Conservation (phyloP, 2,113 vertebrate genomes). For the Myotis davidii region DNA sequence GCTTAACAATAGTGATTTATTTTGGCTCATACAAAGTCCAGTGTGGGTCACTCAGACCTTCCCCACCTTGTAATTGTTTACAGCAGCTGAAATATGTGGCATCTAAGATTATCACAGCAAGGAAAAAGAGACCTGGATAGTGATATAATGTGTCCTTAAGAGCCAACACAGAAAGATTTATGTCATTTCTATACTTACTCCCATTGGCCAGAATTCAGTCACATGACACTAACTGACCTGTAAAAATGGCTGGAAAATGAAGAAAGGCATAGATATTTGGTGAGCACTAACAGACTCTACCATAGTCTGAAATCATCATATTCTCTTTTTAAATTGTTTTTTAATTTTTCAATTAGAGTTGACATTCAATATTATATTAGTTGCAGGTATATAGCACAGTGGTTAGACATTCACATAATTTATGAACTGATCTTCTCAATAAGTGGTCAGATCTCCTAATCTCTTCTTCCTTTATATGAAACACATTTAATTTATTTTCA, state of each 20-base stretch:
- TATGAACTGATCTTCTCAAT: too few relatives aligned
- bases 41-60: not conserved
- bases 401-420: too few relatives aligned
- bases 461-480: too few relatives aligned
- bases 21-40: not conserved
- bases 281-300: not conserved
- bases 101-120: not conserved
- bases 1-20: not conserved
- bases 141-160: not conserved
- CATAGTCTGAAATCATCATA: not conserved
- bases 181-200: not conserved
- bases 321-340: too few relatives aligned
- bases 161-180: not conserved
- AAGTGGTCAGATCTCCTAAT: too few relatives aligned
- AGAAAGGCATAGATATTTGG: not conserved
- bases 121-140: not conserved
- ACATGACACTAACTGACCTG: not conserved
- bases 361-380: too few relatives aligned
- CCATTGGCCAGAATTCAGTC: not conserved
- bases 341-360: too few relatives aligned
- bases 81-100: not conserved
- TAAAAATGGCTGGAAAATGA: not conserved
- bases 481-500: too few relatives aligned
- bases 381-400: too few relatives aligned
- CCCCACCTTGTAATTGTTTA: not conserved